Percentiles rank a stretch among this genome's conserved stretches.
phyloP scores from a whole-genome alignment of 2,797 vertebrate species.

The Petrocephalus schoutedeni region DNA sequence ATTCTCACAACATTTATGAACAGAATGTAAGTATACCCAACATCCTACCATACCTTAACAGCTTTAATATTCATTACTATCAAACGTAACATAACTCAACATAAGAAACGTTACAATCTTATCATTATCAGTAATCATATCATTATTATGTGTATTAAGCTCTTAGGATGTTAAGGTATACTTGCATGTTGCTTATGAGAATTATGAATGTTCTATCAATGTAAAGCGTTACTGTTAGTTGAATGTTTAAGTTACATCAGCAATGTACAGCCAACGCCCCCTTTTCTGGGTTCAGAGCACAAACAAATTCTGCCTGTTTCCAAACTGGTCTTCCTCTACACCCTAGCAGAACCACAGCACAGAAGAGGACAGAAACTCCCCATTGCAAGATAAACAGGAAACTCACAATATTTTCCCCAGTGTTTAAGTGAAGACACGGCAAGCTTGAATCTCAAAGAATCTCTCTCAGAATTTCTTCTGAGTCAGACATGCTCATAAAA shows the following conservation, averaged over 20 bases:
- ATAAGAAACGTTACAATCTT: not conserved
- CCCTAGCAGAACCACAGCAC: no score
- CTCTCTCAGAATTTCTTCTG: no score
- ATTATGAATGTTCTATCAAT: not conserved
- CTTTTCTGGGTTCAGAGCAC: not conserved
- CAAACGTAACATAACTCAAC: not conserved
- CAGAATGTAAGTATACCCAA: not conserved
- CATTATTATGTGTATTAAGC: not conserved
- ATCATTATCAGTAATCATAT: not conserved
- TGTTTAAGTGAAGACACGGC: no score
- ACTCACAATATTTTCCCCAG: no score
- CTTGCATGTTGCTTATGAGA: not conserved
- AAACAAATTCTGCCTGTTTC: not conserved
- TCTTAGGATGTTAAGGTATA: not conserved
- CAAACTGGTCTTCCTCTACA: not conserved
- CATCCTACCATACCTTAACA: not conserved
- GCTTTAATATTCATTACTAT: not conserved
- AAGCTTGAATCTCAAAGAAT: no score
- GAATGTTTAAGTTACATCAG: not conserved
- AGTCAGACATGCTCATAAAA: not conserved
- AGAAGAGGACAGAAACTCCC: no score
- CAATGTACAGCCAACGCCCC: not conserved
- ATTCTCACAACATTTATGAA: not conserved
- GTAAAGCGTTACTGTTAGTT: not conserved
- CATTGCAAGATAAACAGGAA: no score